These are phyloP conservation scores for Plectropomus leopardus DNA, from an alignment of 2,113 vertebrate species.

Conservation along the genomic window DNA sequence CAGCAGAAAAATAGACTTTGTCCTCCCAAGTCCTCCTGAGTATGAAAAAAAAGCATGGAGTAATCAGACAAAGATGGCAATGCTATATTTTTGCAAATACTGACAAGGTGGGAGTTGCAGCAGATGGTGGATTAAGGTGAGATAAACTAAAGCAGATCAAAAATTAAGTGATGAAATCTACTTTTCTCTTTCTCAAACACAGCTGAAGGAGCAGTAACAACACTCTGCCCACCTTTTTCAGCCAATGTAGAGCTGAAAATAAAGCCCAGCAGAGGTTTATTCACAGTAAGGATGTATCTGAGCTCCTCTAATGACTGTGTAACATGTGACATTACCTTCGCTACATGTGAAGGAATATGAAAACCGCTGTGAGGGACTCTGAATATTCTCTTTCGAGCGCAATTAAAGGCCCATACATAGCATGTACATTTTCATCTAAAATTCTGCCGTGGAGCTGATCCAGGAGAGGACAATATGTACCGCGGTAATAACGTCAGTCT, in stretches of 20 bases:
- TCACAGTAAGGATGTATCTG: constrained; percentile 38
- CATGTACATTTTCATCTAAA: neutral
- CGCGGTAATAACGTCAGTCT: neutral
- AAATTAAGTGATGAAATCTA: constrained; percentile 19
- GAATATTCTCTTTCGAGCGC: constrained; percentile 11
- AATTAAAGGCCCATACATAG: neutral
- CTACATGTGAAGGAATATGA: constrained; percentile 41
- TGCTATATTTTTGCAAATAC: constrained; percentile 24
- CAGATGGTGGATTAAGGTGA: constrained; percentile 33
- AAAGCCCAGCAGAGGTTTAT: constrained; percentile 23
- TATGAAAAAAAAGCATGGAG: neutral
- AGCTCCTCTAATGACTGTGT: constrained; percentile 55
- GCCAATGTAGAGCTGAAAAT: constrained; percentile 25
- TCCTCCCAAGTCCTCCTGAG: constrained; percentile 23
- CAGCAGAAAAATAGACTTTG: neutral
- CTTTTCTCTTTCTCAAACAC: constrained; percentile 3
- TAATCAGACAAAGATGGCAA: constrained; percentile 36
- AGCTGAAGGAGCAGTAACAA: neutral
- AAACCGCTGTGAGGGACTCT: constrained; percentile 31
- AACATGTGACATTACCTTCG: constrained; percentile 41
- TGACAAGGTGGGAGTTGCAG: constrained; percentile 19
- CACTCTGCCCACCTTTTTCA: neutral
- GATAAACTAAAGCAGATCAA: constrained; percentile 4
- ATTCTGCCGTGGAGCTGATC: neutral
- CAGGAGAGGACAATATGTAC: constrained; percentile 19